These are phyloP conservation scores for Dendroctonus valens DNA, from an alignment of 1,140 invertebrate genomes.

Conservation along the genomic window DNA sequence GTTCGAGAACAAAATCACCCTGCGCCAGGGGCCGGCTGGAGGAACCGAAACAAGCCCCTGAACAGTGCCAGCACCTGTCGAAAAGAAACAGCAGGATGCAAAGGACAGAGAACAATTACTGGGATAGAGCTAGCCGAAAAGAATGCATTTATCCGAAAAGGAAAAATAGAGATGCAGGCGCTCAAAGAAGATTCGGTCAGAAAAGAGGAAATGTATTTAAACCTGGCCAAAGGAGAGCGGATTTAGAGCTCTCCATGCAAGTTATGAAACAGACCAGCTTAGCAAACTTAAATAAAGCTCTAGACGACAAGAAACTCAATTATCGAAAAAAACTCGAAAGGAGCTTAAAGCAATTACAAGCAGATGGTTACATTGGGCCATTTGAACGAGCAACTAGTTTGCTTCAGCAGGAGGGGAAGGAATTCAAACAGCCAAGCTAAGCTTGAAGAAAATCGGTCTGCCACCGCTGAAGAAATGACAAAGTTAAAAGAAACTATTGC, in stretches of 20 bases:
- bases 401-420: too few species aligned
- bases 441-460: too few species aligned
- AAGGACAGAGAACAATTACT: slow-evolving; percentile 58
- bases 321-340: slow-evolving; percentile 47
- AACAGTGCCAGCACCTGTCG: slow-evolving; percentile 56
- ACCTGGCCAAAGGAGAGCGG: slow-evolving; percentile 59
- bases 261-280: slow-evolving; percentile 31
- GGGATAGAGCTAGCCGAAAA: slow-evolving; percentile 57
- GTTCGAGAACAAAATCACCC: slow-evolving; percentile 57
- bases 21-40: slow-evolving; percentile 55
- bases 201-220: slow-evolving; percentile 61
- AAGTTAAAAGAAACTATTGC: too few species aligned
- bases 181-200: slow-evolving; percentile 58
- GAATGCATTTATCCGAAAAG: slow-evolving; percentile 56
- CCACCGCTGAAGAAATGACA: too few species aligned
- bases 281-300: slow-evolving; percentile 43
- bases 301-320: slow-evolving; percentile 54
- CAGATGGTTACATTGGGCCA: too few species aligned
- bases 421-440: too few species aligned
- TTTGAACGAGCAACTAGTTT: too few species aligned
- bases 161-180: slow-evolving; percentile 58
- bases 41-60: slow-evolving; percentile 54
- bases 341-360: too few species aligned
- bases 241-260: slow-evolving; percentile 37
- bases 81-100: slow-evolving; percentile 58